Percentiles rank a stretch among this genome's conserved stretches.
These are phyloP conservation scores for Clarias batrachus DNA, from an alignment of 2,113 vertebrate genomes.

Conservation along the genomic window DNA sequence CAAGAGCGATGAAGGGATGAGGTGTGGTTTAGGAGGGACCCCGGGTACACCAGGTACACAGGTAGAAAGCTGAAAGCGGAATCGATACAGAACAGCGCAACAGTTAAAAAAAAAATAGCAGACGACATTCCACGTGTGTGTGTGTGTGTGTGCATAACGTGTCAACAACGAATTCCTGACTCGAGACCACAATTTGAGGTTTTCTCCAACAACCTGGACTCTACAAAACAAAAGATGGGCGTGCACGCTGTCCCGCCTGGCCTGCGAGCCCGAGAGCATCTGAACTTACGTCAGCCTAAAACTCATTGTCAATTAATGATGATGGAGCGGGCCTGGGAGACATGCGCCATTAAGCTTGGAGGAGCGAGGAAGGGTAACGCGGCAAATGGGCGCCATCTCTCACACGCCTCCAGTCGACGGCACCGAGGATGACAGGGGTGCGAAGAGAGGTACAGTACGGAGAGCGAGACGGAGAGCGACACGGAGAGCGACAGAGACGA, in stretches of 20 bases:
- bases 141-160: not conserved
- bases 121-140: not conserved
- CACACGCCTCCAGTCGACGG: constrained; percentile 38
- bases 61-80: too few species aligned
- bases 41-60: not conserved
- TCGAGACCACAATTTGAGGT: not conserved
- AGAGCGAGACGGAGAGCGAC: not conserved
- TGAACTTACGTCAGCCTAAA: constrained; percentile 46
- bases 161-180: not conserved
- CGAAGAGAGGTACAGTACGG: not conserved
- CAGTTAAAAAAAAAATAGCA: not conserved
- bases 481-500: not conserved
- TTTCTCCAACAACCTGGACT: not conserved
- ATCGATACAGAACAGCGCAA: not conserved
- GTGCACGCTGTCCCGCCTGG: too few species aligned
- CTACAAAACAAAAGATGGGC: not conserved
- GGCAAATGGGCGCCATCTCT: constrained; percentile 48
- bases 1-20: not conserved
- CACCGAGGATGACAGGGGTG: constrained; percentile 29
- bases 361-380: constrained; percentile 32
- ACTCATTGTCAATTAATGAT: constrained; percentile 54
- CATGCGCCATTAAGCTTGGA: constrained; percentile 48
- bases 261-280: not conserved
- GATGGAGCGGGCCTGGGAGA: constrained; percentile 51
- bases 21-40: not conserved